A percentile compares a stretch with the other conserved stretches of the same genome.
Conservation (phyloP, 2,888 invertebrate genomes). For the Xestia ashworthii region DNA sequence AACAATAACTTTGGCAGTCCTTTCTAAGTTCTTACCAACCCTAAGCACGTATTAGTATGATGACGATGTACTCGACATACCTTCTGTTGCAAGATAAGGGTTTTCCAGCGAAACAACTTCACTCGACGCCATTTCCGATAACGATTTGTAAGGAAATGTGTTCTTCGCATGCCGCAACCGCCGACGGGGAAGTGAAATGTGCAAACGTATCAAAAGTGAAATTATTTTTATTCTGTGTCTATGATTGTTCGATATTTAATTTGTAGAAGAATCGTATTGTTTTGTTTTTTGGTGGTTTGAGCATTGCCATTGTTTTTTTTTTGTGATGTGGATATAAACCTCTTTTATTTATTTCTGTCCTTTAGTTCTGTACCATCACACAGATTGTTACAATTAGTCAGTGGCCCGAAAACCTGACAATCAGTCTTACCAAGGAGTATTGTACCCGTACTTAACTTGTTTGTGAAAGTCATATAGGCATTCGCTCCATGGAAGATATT, state of each 20-base stretch:
- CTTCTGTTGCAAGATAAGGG: conserved; percentile 77
- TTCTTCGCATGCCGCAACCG: conserved; percentile 44
- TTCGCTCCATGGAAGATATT: not conserved
- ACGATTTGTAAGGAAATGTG: conserved; percentile 82
- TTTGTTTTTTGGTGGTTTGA: not conserved
- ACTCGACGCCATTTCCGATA: conserved; percentile 81
- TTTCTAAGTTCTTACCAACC: conserved; percentile 27
- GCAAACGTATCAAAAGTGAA: conserved; percentile 46
- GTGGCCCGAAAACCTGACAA: not conserved
- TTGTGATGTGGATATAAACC: not conserved
- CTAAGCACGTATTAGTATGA: conserved; percentile 55
- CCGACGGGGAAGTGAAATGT: conserved; percentile 45
- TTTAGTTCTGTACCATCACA: not conserved
- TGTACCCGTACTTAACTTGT: not conserved
- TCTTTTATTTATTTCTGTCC: not conserved
- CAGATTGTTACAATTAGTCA: not conserved
- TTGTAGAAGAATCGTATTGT: conserved; percentile 9
- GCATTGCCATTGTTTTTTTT: not conserved
- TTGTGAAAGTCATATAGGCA: not conserved
- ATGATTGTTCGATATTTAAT: conserved; percentile 36
- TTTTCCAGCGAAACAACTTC: conserved; percentile 81
- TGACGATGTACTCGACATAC: conserved; percentile 77
- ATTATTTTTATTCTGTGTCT: conserved; percentile 43
- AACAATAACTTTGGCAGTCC: not conserved
- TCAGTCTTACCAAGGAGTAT: not conserved